Evolutionary conservation across 2,113 vertebrate species (phyloP).

Genomic region (Hassar affinis): DNA sequence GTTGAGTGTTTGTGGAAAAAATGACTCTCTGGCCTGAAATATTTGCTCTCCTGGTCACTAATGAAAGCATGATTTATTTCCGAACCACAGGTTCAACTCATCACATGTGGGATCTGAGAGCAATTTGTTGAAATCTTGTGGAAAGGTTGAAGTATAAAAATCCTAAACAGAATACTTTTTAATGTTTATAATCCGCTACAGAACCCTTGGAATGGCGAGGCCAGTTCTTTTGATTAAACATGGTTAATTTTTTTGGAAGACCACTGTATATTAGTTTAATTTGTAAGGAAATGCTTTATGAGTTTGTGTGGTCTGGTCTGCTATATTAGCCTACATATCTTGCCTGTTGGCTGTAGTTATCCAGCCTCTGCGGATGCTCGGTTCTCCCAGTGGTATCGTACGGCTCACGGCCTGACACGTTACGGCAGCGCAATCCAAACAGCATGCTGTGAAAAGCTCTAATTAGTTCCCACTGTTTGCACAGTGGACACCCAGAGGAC

Average conservation of each 20-base stretch:
- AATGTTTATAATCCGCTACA: neutral
- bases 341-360: conserved; percentile 41
- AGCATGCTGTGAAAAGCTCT: conserved; percentile 38
- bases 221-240: neutral
- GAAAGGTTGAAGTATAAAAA: neutral
- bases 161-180: neutral
- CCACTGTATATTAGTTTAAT: neutral
- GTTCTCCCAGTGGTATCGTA: conserved; percentile 45
- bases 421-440: conserved; percentile 50
- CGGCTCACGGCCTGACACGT: conserved; percentile 39
- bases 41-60: conserved; percentile 5
- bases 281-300: conserved; percentile 4
- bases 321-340: conserved; percentile 18
- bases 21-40: conserved; percentile 23
- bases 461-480: conserved; percentile 56
- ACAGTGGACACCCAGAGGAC: conserved; percentile 47
- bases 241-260: neutral
- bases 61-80: conserved; percentile 46
- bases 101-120: neutral
- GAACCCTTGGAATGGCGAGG: neutral
- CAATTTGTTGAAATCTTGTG: conserved; percentile 14
- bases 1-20: conserved; percentile 23
- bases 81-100: neutral
- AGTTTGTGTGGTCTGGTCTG: conserved; percentile 29
- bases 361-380: conserved; percentile 31